A percentile compares a stretch with the other conserved stretches of the same genome.
These are phyloP conservation scores for Phyllotreta striolata DNA, from an alignment of 2,888 invertebrate species.

Conservation along the genomic window DNA sequence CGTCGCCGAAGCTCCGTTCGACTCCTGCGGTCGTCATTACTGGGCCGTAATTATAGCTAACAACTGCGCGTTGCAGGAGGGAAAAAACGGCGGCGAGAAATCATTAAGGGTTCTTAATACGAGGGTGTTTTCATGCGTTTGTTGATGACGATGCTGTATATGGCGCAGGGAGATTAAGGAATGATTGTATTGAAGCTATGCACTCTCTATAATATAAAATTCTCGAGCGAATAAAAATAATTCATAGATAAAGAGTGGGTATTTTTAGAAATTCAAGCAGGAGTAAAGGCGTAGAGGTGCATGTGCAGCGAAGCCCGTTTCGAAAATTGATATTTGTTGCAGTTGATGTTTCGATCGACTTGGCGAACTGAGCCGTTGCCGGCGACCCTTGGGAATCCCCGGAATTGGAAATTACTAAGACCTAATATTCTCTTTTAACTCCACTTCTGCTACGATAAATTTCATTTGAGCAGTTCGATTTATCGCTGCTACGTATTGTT, in stretches of 20 bases:
- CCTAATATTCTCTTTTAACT: slow-evolving; percentile 40
- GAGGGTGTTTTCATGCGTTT: slow-evolving; percentile 23
- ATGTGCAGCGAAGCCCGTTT: slow-evolving; percentile 20
- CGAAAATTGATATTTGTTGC: slow-evolving; percentile 44
- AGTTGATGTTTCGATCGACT: slow-evolving; percentile 42
- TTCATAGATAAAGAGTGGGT: too few species aligned
- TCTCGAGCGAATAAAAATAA: too few species aligned
- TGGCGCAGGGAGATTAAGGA: too few species aligned
- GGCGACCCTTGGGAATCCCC: slow-evolving; percentile 38
- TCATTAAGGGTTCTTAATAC: slow-evolving; percentile 36
- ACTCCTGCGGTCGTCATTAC: slow-evolving; percentile 38
- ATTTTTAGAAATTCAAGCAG: too few species aligned
- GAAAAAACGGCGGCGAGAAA: slow-evolving; percentile 30
- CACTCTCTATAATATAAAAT: too few species aligned
- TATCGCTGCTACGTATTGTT: slow-evolving; percentile 33
- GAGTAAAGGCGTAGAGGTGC: too few species aligned
- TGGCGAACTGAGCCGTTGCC: slow-evolving; percentile 30
- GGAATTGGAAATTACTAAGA: slow-evolving; percentile 39
- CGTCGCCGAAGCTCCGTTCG: slow-evolving; percentile 32
- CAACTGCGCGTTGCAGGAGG: slow-evolving; percentile 28
- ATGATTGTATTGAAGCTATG: too few species aligned
- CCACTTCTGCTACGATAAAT: slow-evolving; percentile 38
- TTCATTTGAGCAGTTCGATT: slow-evolving; percentile 39
- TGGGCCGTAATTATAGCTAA: slow-evolving; percentile 39
- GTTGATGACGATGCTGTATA: too few species aligned